Evolutionary conservation across 2,797 vertebrate genomes (phyloP), one percentile per base, ranked within the genome.

Genomic region (Sebastes matsubarae): DNA sequence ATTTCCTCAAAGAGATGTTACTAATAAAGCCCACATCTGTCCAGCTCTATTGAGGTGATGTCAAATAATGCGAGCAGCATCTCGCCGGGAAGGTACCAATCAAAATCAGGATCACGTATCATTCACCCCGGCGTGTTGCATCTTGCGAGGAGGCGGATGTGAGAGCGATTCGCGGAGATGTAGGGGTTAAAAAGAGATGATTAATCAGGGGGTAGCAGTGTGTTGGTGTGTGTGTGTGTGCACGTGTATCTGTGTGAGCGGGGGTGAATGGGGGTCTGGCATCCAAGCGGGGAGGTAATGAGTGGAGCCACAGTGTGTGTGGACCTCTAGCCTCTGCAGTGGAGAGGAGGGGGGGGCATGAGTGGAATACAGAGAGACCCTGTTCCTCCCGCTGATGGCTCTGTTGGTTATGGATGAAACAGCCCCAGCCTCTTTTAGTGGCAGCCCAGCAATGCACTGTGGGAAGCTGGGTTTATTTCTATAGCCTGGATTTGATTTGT

Each of bases 261-360:
- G 77, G 87, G 87, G 85, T 93, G 88, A 93, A 90, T 81, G 75
- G 73, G 77, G 88, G 86, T 87, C 80, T 88, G 88, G 89, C 87
- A 79, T 92, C 87, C 84, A 80, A 85, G 86, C 68, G 27, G 82
- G 60, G 77, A 90, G 90, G 91, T 92, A 93, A 93, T 93, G 91
- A 92, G 92, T 81, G 83, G 75, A 92, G 89, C 90, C 89, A 92
- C 79, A 79, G 89, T 87, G 86, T 87, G 88, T 85, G 90, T 68
- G 88, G 88, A 92, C 86, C 91, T 92, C 88, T 88, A 88, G 90
- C 89, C 91, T 91, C 91, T 89, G 91, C 88, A 92, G 88, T 87
- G 79, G 84, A 84, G 81, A 84, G 83, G 72, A 74, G 58, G 86
- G 85, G 68, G 68, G 72, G 70, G 77, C 85, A 89, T 90, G 92